Percentiles rank a stretch among this genome's conserved stretches.
Conservation (phyloP, 2,797 vertebrate genomes). For the Phrynocephalus forsythii region DNA sequence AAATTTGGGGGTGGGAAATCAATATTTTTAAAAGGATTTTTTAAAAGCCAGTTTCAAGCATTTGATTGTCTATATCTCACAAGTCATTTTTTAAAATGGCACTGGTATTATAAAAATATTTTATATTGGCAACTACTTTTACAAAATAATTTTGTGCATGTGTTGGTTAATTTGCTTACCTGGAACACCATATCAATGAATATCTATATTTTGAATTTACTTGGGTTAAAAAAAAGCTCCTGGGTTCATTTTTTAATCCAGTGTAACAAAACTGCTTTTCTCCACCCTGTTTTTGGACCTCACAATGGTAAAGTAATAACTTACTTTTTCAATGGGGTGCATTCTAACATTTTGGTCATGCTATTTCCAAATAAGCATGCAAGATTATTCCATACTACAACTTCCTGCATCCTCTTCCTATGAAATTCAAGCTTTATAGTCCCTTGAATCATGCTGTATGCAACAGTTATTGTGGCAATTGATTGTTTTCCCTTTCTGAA, state of each 20-base stretch:
- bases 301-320: slow-evolving; percentile 29
- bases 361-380: slow-evolving; percentile 28
- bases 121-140: neutral
- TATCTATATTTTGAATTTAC: too few species aligned
- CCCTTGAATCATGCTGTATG: neutral
- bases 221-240: too few species aligned
- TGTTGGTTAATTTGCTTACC: neutral
- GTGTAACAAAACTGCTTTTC: neutral
- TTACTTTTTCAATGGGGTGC: neutral
- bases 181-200: too few species aligned
- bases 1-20: neutral
- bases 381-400: neutral
- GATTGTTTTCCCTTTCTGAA: neutral
- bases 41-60: neutral
- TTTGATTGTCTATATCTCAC: neutral
- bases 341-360: slow-evolving; percentile 22
- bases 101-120: neutral
- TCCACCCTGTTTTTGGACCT: slow-evolving; percentile 15
- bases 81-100: neutral
- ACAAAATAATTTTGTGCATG: neutral
- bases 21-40: neutral
- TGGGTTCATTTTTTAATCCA: too few species aligned
- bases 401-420: neutral
- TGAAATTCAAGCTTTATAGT: neutral
- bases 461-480: neutral